A percentile compares a stretch with the other conserved stretches of the same genome.
Evolutionary conservation across 2,888 invertebrate species (phyloP).

Genomic region (Perizoma affinitatum): DNA sequence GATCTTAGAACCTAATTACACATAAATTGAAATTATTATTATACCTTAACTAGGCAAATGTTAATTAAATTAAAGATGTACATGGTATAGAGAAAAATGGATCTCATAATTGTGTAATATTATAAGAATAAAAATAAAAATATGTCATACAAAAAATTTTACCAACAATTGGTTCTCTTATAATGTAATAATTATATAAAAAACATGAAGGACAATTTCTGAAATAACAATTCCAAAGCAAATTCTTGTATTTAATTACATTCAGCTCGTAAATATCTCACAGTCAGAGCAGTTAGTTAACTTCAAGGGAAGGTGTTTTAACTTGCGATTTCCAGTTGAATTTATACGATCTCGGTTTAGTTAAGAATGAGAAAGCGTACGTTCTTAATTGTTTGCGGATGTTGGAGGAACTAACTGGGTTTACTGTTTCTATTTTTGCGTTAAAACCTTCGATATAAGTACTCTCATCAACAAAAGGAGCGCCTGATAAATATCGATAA

Average conservation of each 20-base stretch:
- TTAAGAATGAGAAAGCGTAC: constrained; percentile 33
- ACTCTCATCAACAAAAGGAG: constrained; percentile 38
- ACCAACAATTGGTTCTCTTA: background rate
- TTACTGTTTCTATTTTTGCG: too few relatives aligned
- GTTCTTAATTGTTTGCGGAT: constrained; percentile 31
- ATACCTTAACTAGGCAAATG: too few relatives aligned
- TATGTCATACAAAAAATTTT: too few relatives aligned
- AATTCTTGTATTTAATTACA: constrained; percentile 62
- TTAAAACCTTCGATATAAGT: too few relatives aligned
- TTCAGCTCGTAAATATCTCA: constrained; percentile 60
- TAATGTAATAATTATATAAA: background rate
- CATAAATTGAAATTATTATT: too few relatives aligned
- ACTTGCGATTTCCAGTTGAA: constrained; percentile 42
- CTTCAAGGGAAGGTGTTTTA: constrained; percentile 45
- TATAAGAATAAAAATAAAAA: too few relatives aligned
- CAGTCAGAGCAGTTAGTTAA: constrained; percentile 43
- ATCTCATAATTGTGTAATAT: too few relatives aligned
- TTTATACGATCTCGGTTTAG: constrained; percentile 41
- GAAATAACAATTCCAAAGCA: constrained; percentile 28
- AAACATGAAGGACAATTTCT: constrained; percentile 7
- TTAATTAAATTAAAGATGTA: too few relatives aligned
- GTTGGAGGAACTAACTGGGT: too few relatives aligned
- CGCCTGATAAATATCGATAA: constrained; percentile 25
- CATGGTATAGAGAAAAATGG: too few relatives aligned
- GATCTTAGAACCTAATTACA: too few relatives aligned